These are phyloP conservation scores for Oryzaephilus surinamensis DNA, from an alignment of 1,140 invertebrate genomes.

Conservation along the genomic window DNA sequence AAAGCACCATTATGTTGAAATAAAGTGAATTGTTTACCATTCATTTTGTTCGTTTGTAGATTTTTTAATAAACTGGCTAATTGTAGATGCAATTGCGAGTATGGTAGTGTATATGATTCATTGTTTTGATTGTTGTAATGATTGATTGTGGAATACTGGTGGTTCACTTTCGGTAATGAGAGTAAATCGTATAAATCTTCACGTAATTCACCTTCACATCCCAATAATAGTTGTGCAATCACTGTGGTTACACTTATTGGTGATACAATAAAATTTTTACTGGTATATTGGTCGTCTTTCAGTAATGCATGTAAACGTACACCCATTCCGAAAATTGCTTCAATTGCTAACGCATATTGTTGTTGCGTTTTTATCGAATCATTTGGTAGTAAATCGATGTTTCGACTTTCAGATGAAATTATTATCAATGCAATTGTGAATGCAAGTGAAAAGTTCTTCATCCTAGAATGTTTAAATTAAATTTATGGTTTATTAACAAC, in stretches of 20 bases:
- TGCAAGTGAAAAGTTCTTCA: too few relatives aligned
- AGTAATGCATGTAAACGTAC: slow-evolving; percentile 21
- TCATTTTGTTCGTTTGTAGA: slow-evolving; percentile 4
- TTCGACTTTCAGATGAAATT: too few relatives aligned
- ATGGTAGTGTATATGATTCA: slow-evolving; percentile 8
- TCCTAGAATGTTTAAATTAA: too few relatives aligned
- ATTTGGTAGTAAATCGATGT: too few relatives aligned
- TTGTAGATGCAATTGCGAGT: slow-evolving; percentile 17
- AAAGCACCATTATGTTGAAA: slow-evolving; percentile 45
- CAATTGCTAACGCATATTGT: slow-evolving; percentile 14
- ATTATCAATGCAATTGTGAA: too few relatives aligned
- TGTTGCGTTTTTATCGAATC: background rate
- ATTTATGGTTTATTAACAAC: too few relatives aligned
- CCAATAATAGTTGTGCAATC: slow-evolving; percentile 51
- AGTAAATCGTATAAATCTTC: slow-evolving; percentile 45
- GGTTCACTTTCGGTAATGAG: slow-evolving; percentile 42
- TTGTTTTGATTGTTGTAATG: slow-evolving; percentile 21
- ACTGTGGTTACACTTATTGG: slow-evolving; percentile 53
- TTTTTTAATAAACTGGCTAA: slow-evolving; percentile 16
- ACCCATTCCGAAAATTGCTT: slow-evolving; percentile 25
- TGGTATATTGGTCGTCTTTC: slow-evolving; percentile 2
- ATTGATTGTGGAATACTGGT: slow-evolving; percentile 27
- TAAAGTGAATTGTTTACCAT: slow-evolving; percentile 26
- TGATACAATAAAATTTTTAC: slow-evolving; percentile 52
- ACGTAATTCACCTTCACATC: slow-evolving; percentile 45